Base-by-base conservation (phyloP, 2,113 vertebrate species). In the Lamprotornis superbus region DNA sequence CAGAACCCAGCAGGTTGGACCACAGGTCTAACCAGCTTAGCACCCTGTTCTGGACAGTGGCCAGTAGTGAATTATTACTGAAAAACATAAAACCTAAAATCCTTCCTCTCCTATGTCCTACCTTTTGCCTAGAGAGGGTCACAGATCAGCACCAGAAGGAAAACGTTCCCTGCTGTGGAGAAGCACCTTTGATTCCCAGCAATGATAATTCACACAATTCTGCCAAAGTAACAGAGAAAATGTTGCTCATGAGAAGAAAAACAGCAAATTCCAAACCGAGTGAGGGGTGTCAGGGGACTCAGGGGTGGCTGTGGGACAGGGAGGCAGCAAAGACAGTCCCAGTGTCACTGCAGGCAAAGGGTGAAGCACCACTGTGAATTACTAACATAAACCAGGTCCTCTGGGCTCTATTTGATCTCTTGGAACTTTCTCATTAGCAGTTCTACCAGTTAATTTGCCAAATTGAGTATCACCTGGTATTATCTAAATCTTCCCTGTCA, bases 161-260 rank as follows among this genome's bases (percentile, higher is more conserved):
- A 83, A 93, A 76, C 0, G 5, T 71, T 44, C 57, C 70, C 77
- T 91, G 77, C 53, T 79, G 55, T 65, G 88, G 65, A 78, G 76
- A 95, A 93, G 92, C 63, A 87, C 89, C 83, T 94, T 95, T 89
- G 92, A 85, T 82, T 94, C 5, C 16, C 39, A 49, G 76, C 73
- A 68, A 47, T 64, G 85, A 68, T 24, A 94, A 76, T 30, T 44
- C 67, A 89, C 25, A 8, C 23, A 56, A 2, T 28, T 89, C 49
- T 87, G 84, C n/a, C 61, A 87, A 87, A 55, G 33, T 9, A 85
- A 87, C 7, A 78, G n/a, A 87, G 63, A 67, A 90, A 56, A 56
- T 7, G 30, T 11, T 79, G 57, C 31, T 74, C 17, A 2, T 59
- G 31, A 37, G 37, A 90, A 76, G 50, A 21, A 69, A 78, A 93